phyloP scores from a whole-genome alignment of 2,113 vertebrate genomes.

The Cyprichromis sp. region DNA sequence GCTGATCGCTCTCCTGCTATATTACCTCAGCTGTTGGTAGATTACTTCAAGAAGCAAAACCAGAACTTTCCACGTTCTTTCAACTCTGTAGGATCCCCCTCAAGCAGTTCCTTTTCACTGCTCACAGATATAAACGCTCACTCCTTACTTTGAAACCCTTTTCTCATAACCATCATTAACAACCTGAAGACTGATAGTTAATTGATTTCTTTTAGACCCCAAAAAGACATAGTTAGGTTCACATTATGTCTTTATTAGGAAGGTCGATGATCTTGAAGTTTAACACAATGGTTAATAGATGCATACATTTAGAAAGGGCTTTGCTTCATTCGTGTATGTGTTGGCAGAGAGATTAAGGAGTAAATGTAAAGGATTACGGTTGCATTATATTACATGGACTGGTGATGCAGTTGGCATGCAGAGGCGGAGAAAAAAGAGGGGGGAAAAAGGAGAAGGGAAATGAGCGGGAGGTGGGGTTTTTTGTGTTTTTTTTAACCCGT shows the following conservation, averaged over 20 bases:
- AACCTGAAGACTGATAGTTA: neutral
- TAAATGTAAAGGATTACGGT: conserved; percentile 4
- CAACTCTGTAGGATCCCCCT: neutral
- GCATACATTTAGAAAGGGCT: neutral
- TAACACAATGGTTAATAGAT: neutral
- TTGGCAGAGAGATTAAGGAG: neutral
- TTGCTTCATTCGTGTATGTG: neutral
- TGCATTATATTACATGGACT: neutral
- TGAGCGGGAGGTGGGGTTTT: neutral
- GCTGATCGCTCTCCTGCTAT: neutral
- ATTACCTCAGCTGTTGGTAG: neutral
- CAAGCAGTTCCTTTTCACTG: neutral
- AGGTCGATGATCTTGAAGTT: neutral
- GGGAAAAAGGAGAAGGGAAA: neutral
- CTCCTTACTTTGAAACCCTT: neutral
- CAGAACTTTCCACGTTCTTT: neutral
- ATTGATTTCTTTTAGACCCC: neutral
- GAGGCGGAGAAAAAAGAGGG: neutral
- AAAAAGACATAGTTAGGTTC: neutral
- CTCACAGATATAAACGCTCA: neutral
- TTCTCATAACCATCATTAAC: neutral
- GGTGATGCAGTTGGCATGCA: neutral
- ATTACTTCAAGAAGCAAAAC: neutral
- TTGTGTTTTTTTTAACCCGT: neutral
- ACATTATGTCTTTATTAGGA: neutral